Evolutionary conservation across 2,888 invertebrate species (phyloP).

Genomic region (Ectemnius continuus): DNA sequence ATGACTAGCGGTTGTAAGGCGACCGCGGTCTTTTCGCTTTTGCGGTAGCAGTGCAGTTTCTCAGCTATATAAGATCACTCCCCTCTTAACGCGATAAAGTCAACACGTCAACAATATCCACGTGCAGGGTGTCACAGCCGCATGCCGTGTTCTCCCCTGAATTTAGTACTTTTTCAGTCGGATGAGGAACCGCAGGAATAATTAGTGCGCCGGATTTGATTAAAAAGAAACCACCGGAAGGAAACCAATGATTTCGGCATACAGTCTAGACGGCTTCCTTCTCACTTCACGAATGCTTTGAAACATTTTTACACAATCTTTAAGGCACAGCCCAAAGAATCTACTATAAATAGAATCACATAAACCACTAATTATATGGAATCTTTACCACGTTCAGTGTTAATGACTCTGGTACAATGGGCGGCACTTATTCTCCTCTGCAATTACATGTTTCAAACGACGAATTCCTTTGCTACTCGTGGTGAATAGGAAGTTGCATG

Average conservation of each 20-base stretch:
- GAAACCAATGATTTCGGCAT: slow-evolving; percentile 30
- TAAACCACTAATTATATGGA: too few relatives aligned
- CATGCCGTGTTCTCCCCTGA: slow-evolving; percentile 1
- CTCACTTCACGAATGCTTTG: not conserved
- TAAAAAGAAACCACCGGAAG: slow-evolving; percentile 46
- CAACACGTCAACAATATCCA: not conserved
- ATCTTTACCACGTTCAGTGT: too few relatives aligned
- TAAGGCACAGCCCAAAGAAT: not conserved
- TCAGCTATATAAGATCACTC: slow-evolving; percentile 48
- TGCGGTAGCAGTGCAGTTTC: slow-evolving; percentile 24
- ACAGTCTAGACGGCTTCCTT: slow-evolving; percentile 26
- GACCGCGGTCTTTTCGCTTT: slow-evolving; percentile 26
- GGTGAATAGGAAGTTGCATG: slow-evolving; percentile 31
- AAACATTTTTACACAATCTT: not conserved
- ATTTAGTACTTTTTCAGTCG: slow-evolving; percentile 1
- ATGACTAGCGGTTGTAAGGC: slow-evolving; percentile 12
- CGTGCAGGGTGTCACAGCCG: not conserved
- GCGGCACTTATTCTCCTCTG: too few relatives aligned
- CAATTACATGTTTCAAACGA: too few relatives aligned
- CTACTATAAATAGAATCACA: not conserved
- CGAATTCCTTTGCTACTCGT: slow-evolving; percentile 4
- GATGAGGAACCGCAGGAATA: slow-evolving; percentile 42
- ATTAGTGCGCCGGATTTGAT: slow-evolving; percentile 38
- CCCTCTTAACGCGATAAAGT: slow-evolving; percentile 37
- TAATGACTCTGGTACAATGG: too few relatives aligned